phyloP scores from a whole-genome alignment of 2,888 invertebrate species.

The Dinocampus coccinellae region DNA sequence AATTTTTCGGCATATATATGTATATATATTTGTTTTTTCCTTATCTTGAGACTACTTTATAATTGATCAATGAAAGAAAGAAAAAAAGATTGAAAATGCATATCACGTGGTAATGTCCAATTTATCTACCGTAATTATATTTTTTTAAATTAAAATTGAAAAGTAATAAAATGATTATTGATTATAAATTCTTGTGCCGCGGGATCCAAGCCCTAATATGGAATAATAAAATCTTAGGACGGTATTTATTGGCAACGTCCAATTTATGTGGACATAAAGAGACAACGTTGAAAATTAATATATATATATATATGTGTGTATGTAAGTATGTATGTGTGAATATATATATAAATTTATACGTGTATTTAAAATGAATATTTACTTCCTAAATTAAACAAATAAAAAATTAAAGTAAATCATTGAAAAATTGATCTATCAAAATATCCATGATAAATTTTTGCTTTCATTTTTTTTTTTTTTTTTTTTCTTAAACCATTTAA shows the following conservation, averaged over 20 bases:
- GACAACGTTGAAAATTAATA: neutral
- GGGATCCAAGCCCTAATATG: neutral
- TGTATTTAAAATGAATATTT: neutral
- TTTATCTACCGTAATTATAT: neutral
- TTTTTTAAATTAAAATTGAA: neutral
- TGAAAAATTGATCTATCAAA: constrained; percentile 27
- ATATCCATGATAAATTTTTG: constrained; percentile 7
- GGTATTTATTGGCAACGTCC: neutral
- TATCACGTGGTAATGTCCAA: neutral
- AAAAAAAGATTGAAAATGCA: constrained; percentile 14
- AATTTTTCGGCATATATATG: constrained; percentile 27
- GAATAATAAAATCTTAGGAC: neutral
- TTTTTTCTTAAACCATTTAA: neutral
- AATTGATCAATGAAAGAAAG: no score
- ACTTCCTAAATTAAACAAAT: neutral
- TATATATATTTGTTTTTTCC: neutral
- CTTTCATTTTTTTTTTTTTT: neutral
- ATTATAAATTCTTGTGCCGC: neutral
- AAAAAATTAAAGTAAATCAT: constrained; percentile 20
- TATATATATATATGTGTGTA: neutral
- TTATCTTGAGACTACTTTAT: constrained; percentile 5
- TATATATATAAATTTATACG: neutral
- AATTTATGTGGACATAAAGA: neutral
- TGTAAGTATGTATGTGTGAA: neutral
- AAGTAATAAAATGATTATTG: constrained; percentile 21